Base-by-base conservation (phyloP, 2,797 vertebrate species). In the Catamblyrhynchus diadema region DNA sequence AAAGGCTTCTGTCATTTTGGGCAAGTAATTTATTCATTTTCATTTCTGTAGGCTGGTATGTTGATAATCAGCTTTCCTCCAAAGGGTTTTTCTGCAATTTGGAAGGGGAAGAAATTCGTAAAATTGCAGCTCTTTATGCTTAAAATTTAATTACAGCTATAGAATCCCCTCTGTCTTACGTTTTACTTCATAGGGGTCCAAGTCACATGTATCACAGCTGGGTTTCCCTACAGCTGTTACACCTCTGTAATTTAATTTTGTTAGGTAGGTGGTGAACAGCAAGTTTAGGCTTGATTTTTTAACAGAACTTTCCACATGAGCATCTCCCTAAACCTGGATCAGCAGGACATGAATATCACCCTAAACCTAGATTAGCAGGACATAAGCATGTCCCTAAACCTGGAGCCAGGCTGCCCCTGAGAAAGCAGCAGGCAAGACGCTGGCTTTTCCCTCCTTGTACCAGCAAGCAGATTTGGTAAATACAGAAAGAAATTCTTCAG, bases 1-100 rank as follows among this genome's bases (percentile, higher is more conserved):
- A 88, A 94, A 93, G 37, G 67, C 62, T 32, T 30, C 9, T 20
- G 30, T 86, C 81, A 8, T 6, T 57, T 72, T 51, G 25, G 48
- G 60, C 35, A 21, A 94, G 96, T 95, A 95, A 95, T 96, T 95
- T 92, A 97, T 88, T 87, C 37, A 64, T 92, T 97, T 96, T 96
- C 64, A 93, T 95, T 97, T 97, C 90, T 56, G 81, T 90, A 70
- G 81, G 74, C 67, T 95, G 66, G 79, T 74, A 93, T 71, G 59
- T 61, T 88, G 67, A 86, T 81, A 74, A 88, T 81, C 81, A 94
- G 86, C 83, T 62, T 95, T 87, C 86, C 60, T 97, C 89, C 78
- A 61, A 95, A 90, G 60, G 79, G 35, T 90, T 92, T 91, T 57
- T 77, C 88, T 23, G 51, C 70, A 83, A 67, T 47, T 90, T 88